These are phyloP conservation scores for Acrobeloides nanus DNA, from an alignment of 2,888 invertebrate species.

Conservation along the genomic window DNA sequence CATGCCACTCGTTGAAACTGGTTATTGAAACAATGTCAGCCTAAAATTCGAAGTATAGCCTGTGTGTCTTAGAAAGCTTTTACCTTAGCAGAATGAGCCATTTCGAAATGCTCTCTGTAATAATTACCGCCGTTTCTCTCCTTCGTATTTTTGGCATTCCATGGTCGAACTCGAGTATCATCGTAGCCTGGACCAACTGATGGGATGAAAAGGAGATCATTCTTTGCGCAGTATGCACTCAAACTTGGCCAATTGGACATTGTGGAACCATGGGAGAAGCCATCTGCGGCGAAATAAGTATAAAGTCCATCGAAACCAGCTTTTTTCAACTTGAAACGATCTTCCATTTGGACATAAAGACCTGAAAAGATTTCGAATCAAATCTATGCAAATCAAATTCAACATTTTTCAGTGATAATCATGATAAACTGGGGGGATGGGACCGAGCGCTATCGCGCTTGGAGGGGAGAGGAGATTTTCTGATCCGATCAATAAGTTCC, in stretches of 20 bases:
- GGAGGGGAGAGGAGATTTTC: no score
- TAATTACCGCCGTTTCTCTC: constrained; percentile 62
- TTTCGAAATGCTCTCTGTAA: constrained; percentile 58
- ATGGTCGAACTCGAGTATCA: constrained; percentile 64
- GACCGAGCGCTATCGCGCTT: no score
- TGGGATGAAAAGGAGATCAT: constrained; percentile 64
- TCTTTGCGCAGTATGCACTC: constrained; percentile 53
- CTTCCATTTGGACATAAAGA: constrained; percentile 60
- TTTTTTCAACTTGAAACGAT: constrained; percentile 56
- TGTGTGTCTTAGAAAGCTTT: background rate
- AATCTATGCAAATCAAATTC: constrained; percentile 53
- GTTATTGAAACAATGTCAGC: constrained; percentile 63
- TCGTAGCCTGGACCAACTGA: constrained; percentile 67
- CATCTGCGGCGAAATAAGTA: constrained; percentile 65
- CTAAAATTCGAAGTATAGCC: constrained; percentile 52
- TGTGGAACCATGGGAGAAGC: constrained; percentile 64
- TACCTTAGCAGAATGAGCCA: constrained; percentile 24
- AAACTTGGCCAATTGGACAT: constrained; percentile 44
- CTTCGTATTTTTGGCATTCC: constrained; percentile 61
- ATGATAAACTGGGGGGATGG: no score
- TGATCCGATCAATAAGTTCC: no score
- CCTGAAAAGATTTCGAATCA: constrained; percentile 56
- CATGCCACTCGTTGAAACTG: constrained; percentile 71
- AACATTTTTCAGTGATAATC: background rate
- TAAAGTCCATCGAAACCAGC: constrained; percentile 62